These are phyloP conservation scores for Peromyscus nudipes DNA, from an alignment of 2,797 vertebrate species.

Conservation along the genomic window DNA sequence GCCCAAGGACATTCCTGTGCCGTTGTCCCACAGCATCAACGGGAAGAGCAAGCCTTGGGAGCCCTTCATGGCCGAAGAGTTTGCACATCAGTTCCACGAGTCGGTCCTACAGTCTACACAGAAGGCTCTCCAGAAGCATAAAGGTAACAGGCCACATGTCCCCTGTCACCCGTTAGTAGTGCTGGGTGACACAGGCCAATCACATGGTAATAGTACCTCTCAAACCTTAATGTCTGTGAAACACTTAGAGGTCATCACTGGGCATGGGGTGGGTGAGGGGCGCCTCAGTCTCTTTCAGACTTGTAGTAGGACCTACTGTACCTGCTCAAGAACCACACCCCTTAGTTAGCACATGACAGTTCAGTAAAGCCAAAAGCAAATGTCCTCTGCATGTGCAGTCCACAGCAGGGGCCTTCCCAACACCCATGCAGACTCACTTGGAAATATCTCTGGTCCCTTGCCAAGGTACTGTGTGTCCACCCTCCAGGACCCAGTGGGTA, in stretches of 20 bases:
- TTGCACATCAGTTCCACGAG: constrained; percentile 99
- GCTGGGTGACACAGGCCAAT: fast-evolving
- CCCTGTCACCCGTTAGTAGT: fast-evolving
- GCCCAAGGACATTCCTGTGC: constrained; percentile 93
- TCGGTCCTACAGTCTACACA: constrained; percentile 99
- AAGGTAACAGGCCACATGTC: constrained; percentile 88
- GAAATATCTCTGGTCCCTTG: neutral
- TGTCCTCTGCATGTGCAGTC: neutral
- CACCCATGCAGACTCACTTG: fast-evolving
- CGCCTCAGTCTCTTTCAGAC: neutral
- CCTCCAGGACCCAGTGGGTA: neutral
- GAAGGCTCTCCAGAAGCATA: constrained; percentile 98
- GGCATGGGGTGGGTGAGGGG: neutral
- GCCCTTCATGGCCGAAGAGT: constrained; percentile 96
- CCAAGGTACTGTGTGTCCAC: too few relatives aligned
- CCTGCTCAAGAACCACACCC: fast-evolving
- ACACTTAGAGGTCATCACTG: neutral
- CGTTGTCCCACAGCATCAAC: constrained; percentile 91
- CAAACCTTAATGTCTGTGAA: fast-evolving
- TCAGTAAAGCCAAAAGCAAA: neutral
- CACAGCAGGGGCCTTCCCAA: fast-evolving
- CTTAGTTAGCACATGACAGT: neutral
- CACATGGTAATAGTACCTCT: fast-evolving
- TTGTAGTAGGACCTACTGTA: neutral
- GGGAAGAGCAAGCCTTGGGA: constrained; percentile 97